Evolutionary conservation across 2,113 vertebrate species (phyloP), one percentile per base, ranked within the genome.

Genomic region (Cebidichthys violaceus): DNA sequence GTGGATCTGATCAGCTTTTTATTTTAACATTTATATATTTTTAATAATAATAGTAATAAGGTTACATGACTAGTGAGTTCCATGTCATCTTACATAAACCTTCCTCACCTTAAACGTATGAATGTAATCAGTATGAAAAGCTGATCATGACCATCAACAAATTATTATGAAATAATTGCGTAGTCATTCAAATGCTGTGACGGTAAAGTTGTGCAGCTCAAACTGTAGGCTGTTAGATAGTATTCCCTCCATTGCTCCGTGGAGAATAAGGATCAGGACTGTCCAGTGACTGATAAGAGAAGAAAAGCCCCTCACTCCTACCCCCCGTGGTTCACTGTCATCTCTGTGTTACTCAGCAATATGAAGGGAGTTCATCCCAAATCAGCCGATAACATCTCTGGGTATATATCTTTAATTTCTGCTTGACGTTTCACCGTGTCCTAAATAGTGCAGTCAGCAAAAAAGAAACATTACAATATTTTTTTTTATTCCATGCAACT

Each of bases 221-320:
- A 72, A 78, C 66, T 75, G 61, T 55, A 72, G 64, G 61, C 76
- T 71, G 39, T 61, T 75, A 73, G 84, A 84, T 88, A 75, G 78
- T 81, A 65, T 86, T 83, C 79, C 76, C 67, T 86, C 59, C 41
- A 45, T 82, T 20, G 45, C 77, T 71, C 77, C 72, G 82, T 91
- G 90, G 89, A 89, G 86, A 92, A 92, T 88, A 86, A 88, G 90
- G 90, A 86, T 92, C 75, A 92, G 86, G 89, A 92, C 82, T 93
- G 92, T 86, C 84, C 61, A 59, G 86, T 29, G 75, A n/a, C 91
- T 91, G 92, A 92, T 93, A 92, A 93, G 92, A 68, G 11, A 52
- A 78, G 81, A 82, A 88, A 84, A 90, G 71, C 87, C 82, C 60
- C 83, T 77, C 37, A 43, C 83, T 55, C 59, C 59, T 2, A 64